Evolutionary conservation across 2,113 vertebrate species (phyloP), one percentile per base, ranked within the genome.

Genomic region (Eonycteris spelaea): DNA sequence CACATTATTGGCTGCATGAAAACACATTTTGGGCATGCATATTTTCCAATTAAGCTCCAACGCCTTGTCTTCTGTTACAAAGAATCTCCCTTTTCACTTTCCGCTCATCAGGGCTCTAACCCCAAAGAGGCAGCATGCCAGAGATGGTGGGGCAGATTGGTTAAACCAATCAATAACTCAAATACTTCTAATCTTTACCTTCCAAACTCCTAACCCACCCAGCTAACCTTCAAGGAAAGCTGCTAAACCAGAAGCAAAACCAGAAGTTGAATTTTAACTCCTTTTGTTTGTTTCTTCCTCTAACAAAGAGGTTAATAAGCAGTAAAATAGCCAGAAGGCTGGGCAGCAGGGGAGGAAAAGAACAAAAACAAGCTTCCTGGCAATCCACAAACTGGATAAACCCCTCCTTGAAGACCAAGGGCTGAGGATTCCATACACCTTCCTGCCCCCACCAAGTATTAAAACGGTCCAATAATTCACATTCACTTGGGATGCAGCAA

Each of bases 231-330:
- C 68, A 59, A 16, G 3, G 24, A 40, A 57, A 87, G 71, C 80
- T 85, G 57, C 75, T 94, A 88, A 82, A 33, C 71, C 70, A 92
- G 73, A 51, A 59, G 43, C 38, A 90, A 93, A 91, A 95, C 40
- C 63, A 78, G 13, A 57, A 82, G 67, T 38, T 78, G 68, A 94
- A 74, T 88, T 78, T 90, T 79, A 90, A 86, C 19, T 80, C 70
- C 71, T 89, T 87, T 93, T 94, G 67, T 95, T 93, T 95, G 67
- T 45, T 80, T 95, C 79, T 89, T 65, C 59, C 30, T 53, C 80
- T 59, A 90, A 97, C 73, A 95, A 95, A 97, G 85, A 95, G 30
- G 55, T 38, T 48, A 92, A 71, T 28, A 85, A 95, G 70, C 86
- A 95, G 35, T 63, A 19, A 75, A 85, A 28, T 15, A 75, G 79